phyloP scores from a whole-genome alignment of 1,140 invertebrate genomes.

The Diorhabda sublineata region DNA sequence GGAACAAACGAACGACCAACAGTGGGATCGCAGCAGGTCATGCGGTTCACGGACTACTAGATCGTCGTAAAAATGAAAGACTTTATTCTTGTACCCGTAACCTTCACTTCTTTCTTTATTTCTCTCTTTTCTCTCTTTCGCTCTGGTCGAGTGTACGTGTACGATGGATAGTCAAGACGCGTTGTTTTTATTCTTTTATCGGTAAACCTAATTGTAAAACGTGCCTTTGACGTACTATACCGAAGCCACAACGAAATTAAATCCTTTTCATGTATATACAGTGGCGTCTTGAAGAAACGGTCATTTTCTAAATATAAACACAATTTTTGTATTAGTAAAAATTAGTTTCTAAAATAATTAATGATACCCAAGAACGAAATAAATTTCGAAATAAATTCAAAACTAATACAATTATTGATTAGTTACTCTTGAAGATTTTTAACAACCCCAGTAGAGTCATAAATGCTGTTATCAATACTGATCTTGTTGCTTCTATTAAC shows the following conservation, averaged over 20 bases:
- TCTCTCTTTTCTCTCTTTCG: not conserved
- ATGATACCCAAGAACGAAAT: too few relatives aligned
- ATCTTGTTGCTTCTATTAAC: too few relatives aligned
- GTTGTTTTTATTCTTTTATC: not conserved
- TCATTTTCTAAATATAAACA: not conserved
- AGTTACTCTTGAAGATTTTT: too few relatives aligned
- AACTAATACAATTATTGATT: too few relatives aligned
- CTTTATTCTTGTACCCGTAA: slow-evolving; percentile 29
- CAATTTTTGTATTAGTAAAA: too few relatives aligned
- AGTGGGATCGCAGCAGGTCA: slow-evolving; percentile 37
- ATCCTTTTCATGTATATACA: not conserved
- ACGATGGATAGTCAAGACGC: not conserved
- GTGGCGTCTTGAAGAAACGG: not conserved
- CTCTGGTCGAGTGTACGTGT: not conserved
- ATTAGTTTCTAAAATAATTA: too few relatives aligned
- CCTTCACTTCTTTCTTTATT: slow-evolving; percentile 9
- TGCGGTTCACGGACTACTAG: slow-evolving; percentile 40
- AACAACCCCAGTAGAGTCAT: too few relatives aligned
- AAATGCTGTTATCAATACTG: too few relatives aligned
- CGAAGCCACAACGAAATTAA: not conserved
- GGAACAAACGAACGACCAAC: slow-evolving; percentile 36
- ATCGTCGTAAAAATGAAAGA: slow-evolving; percentile 36
- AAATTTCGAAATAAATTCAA: too few relatives aligned
- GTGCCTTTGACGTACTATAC: not conserved
- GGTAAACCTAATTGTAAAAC: not conserved